These are phyloP conservation scores for Agriopis marginaria DNA, from an alignment of 2,888 invertebrate genomes.

Conservation along the genomic window DNA sequence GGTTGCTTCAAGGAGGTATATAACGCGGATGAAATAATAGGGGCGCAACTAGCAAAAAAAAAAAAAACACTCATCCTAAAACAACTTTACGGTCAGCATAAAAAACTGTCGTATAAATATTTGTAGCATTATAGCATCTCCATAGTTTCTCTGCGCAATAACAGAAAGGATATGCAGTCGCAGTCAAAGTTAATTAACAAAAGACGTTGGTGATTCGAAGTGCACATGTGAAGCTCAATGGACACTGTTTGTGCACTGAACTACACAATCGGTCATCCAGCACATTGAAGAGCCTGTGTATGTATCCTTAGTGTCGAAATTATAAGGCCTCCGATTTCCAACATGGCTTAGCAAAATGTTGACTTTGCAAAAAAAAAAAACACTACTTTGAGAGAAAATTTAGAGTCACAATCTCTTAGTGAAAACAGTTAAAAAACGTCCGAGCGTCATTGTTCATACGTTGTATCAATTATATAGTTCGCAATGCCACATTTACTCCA, in stretches of 20 bases:
- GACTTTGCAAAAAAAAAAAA: background rate
- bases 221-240: conserved; percentile 64
- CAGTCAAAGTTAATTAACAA: conserved; percentile 81
- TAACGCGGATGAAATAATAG: too few relatives aligned
- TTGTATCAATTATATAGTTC: too few relatives aligned
- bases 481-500: too few relatives aligned
- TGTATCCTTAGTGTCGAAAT: background rate
- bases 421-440: too few relatives aligned
- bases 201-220: conserved; percentile 64
- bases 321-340: too few relatives aligned
- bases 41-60: too few relatives aligned
- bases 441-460: too few relatives aligned
- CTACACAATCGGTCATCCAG: background rate
- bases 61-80: too few relatives aligned
- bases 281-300: background rate
- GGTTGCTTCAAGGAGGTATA: too few relatives aligned
- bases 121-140: conserved; percentile 50
- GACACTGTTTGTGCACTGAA: conserved; percentile 30
- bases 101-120: conserved; percentile 5
- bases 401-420: too few relatives aligned
- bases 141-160: conserved; percentile 53
- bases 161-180: conserved; percentile 69
- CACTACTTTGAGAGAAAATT: too few relatives aligned
- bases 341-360: too few relatives aligned
- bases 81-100: background rate